Conservation (phyloP, 1,140 invertebrate species). For the Drosophila albomicans region DNA sequence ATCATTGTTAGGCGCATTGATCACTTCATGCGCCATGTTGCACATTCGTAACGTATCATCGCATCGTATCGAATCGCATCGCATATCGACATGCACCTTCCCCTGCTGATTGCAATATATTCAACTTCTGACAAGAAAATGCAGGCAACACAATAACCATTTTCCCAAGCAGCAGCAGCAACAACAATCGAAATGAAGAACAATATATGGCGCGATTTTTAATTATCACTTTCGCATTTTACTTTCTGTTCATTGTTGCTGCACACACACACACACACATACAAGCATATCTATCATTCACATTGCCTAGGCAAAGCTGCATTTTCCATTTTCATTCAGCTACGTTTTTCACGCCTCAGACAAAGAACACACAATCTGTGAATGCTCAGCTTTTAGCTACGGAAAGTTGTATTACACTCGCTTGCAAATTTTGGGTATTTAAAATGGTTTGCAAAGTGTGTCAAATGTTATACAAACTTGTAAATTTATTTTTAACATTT, state of each 20-base stretch:
- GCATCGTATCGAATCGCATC: not conserved
- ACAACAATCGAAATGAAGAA: slow-evolving; percentile 35
- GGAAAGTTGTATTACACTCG: slow-evolving; percentile 22
- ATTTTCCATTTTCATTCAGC: slow-evolving; percentile 50
- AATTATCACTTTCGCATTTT: slow-evolving; percentile 78
- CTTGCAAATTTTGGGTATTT: not conserved
- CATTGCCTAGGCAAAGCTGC: slow-evolving; percentile 33
- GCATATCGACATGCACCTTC: slow-evolving; percentile 19
- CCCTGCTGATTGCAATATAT: slow-evolving; percentile 70
- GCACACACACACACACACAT: slow-evolving; percentile 29
- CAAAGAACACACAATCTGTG: slow-evolving; percentile 66
- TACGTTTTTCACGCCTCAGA: slow-evolving; percentile 62
- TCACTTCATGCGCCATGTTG: slow-evolving; percentile 61
- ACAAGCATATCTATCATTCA: slow-evolving; percentile 42
- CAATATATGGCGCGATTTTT: slow-evolving; percentile 76
- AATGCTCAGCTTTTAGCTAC: slow-evolving; percentile 73
- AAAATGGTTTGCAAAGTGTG: not conserved
- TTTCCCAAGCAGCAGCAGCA: slow-evolving; percentile 31
- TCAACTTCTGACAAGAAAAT: slow-evolving; percentile 51
- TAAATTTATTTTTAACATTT: not conserved
- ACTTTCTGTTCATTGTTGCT: slow-evolving; percentile 51
- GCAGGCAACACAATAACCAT: slow-evolving; percentile 71
- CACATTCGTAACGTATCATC: slow-evolving; percentile 17
- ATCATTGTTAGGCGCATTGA: slow-evolving; percentile 81
- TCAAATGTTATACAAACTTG: not conserved